These are phyloP conservation scores for Temnothorax longispinosus DNA, from an alignment of 1,140 invertebrate species.

Conservation along the genomic window DNA sequence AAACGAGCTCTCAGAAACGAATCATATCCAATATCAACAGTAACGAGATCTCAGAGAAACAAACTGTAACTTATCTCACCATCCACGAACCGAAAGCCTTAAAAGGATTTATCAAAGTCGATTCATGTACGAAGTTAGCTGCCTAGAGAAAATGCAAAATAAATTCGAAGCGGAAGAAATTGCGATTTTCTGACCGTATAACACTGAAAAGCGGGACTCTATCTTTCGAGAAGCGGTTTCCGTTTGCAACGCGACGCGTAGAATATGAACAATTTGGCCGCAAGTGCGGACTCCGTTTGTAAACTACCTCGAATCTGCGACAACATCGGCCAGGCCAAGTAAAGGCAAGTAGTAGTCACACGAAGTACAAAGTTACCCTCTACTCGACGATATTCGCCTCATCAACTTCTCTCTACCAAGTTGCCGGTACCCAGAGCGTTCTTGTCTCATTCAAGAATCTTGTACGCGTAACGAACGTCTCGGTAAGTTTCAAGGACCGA, in stretches of 20 bases:
- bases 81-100: too few species aligned
- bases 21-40: neutral
- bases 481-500: slow-evolving; percentile 52
- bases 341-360: slow-evolving; percentile 43
- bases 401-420: slow-evolving; percentile 51
- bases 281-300: neutral
- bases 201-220: neutral
- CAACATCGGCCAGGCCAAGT: neutral
- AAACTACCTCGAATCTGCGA: slow-evolving; percentile 32
- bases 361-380: slow-evolving; percentile 43
- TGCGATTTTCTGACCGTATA: neutral
- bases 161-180: neutral
- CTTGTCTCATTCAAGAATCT: slow-evolving; percentile 58
- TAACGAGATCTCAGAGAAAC: slow-evolving; percentile 1
- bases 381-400: slow-evolving; percentile 48
- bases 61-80: neutral
- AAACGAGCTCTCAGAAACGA: neutral
- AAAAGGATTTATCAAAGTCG: neutral
- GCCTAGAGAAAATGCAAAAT: neutral
- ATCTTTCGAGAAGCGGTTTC: neutral
- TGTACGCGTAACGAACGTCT: slow-evolving; percentile 59
- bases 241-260: neutral
- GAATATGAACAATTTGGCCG: slow-evolving; percentile 29
- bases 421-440: slow-evolving; percentile 41
- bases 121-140: neutral